Evolutionary conservation across 2,888 invertebrate genomes (phyloP).

Genomic region (Lydus trimaculatus): DNA sequence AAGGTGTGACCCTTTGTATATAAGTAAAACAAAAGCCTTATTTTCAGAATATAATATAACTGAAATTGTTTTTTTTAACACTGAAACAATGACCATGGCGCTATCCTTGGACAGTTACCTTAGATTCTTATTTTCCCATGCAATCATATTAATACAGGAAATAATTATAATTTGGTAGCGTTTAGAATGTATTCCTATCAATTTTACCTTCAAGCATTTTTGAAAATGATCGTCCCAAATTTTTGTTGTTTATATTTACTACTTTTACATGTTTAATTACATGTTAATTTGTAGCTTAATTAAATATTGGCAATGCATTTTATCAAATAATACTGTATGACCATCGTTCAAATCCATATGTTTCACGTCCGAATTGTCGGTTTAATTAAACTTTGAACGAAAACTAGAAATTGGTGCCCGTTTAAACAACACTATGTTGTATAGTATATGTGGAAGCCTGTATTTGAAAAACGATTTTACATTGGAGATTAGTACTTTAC

Average conservation of each 20-base stretch:
- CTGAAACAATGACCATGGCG: background rate
- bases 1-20: too few species aligned
- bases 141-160: background rate
- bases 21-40: too few species aligned
- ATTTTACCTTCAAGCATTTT: background rate
- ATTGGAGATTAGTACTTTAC: slow-evolving; percentile 3
- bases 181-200: background rate
- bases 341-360: slow-evolving; percentile 11
- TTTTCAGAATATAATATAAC: too few species aligned
- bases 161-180: background rate
- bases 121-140: background rate
- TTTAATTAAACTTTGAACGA: slow-evolving; percentile 13
- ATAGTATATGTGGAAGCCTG: background rate
- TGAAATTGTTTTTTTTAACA: background rate
- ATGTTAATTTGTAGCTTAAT: slow-evolving; percentile 6
- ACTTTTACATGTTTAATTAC: background rate
- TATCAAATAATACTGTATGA: background rate
- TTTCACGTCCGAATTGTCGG: slow-evolving; percentile 1
- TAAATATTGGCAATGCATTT: slow-evolving; percentile 7
- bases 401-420: slow-evolving; percentile 3
- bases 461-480: background rate
- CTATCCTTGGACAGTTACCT: background rate
- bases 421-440: background rate
- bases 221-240: background rate
- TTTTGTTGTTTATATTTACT: background rate